Percentiles rank a stretch among this genome's conserved stretches.
These are phyloP conservation scores for Ophraella communa DNA, from an alignment of 2,888 invertebrate species.

Conservation along the genomic window DNA sequence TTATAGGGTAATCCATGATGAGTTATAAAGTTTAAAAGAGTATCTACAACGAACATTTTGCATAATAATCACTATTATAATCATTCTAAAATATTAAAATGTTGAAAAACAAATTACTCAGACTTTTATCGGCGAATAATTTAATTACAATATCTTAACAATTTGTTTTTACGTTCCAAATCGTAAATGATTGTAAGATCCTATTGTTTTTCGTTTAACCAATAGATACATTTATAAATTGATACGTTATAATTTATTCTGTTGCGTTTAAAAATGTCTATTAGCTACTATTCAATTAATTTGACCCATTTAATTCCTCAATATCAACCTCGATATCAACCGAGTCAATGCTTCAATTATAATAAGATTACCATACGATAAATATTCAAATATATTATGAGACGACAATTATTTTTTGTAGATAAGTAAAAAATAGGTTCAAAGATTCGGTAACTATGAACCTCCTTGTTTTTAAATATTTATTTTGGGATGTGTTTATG, in stretches of 20 bases:
- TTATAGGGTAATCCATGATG: no score
- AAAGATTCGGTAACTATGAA: background rate
- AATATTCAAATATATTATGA: background rate
- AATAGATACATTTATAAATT: background rate
- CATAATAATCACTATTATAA: background rate
- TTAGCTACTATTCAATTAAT: background rate
- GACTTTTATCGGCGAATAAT: background rate
- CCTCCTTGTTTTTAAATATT: background rate
- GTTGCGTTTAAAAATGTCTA: background rate
- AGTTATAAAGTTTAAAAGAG: no score
- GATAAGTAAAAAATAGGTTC: background rate
- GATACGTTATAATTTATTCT: background rate
- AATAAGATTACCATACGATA: conserved; percentile 9
- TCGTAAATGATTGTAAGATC: no score
- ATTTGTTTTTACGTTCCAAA: background rate
- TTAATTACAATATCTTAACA: background rate
- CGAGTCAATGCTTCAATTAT: conserved; percentile 2
- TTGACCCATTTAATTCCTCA: conserved; percentile 5
- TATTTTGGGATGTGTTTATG: background rate
- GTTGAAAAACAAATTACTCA: background rate
- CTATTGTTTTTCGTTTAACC: background rate
- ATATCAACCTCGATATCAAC: background rate
- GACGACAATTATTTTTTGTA: background rate
- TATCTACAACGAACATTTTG: no score
- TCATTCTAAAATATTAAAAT: background rate